These are phyloP conservation scores for Calliphora vomitoria DNA, from an alignment of 2,888 invertebrate genomes.

Conservation along the genomic window DNA sequence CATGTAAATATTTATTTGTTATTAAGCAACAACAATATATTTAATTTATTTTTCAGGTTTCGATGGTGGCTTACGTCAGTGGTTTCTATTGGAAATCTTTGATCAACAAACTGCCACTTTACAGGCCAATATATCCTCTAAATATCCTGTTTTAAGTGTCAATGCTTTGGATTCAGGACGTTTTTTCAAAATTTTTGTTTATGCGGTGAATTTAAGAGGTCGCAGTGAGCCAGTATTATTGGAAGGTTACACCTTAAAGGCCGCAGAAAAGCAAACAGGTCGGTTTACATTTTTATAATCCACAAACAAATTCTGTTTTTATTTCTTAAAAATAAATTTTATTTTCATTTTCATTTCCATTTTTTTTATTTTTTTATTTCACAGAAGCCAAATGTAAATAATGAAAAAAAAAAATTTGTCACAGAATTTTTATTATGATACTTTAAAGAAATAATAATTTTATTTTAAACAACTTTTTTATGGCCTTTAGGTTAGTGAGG, in stretches of 20 bases:
- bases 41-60: conserved; percentile 85
- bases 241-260: conserved; percentile 90
- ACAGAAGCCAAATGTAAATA: conserved; percentile 25
- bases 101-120: conserved; percentile 87
- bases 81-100: conserved; percentile 90
- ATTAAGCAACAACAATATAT: not conserved
- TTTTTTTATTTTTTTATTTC: no score
- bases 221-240: conserved; percentile 89
- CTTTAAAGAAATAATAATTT: conserved; percentile 41
- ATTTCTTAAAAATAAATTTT: not conserved
- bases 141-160: conserved; percentile 90
- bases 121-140: conserved; percentile 89
- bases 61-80: conserved; percentile 91
- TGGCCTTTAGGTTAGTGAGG: conserved; percentile 15
- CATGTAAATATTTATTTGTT: not conserved
- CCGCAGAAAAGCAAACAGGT: conserved; percentile 92
- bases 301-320: not conserved
- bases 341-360: not conserved
- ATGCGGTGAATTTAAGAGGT: conserved; percentile 93
- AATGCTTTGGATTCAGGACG: conserved; percentile 92
- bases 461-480: conserved; percentile 58
- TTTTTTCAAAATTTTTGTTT: conserved; percentile 91
- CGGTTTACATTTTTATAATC: conserved; percentile 76
- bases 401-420: conserved; percentile 39
- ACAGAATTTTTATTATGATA: conserved; percentile 30